phyloP scores from a whole-genome alignment of 2,113 vertebrate species.

The Podarcis raffonei region DNA sequence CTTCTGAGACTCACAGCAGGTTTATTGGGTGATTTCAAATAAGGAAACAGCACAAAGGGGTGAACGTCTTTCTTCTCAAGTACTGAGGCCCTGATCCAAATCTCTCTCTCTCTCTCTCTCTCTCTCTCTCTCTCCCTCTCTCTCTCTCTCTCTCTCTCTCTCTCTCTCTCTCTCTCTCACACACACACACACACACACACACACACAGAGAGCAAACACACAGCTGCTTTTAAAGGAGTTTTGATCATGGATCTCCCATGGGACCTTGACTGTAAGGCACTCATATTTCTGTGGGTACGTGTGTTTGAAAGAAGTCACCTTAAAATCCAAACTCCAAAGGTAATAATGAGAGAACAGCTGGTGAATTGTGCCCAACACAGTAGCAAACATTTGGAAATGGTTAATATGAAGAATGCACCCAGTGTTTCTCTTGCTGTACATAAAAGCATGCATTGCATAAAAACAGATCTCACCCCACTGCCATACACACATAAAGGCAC shows the following conservation, averaged over 20 bases:
- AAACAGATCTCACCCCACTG: slow-evolving; percentile 9
- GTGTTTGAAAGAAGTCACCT: neutral
- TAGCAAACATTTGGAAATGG: slow-evolving; percentile 64
- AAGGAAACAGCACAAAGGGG: too few relatives aligned
- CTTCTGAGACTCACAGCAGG: too few relatives aligned
- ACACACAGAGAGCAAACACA: too few relatives aligned
- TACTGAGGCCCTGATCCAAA: too few relatives aligned
- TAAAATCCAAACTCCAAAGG: slow-evolving; percentile 41
- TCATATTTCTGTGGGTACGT: neutral
- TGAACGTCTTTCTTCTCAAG: too few relatives aligned
- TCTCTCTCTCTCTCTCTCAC: too few relatives aligned
- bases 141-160: too few relatives aligned
- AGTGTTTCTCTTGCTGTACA: slow-evolving; percentile 26
- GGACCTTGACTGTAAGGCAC: neutral
- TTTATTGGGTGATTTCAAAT: too few relatives aligned
- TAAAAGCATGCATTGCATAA: slow-evolving; percentile 30
- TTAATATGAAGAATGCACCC: slow-evolving; percentile 48
- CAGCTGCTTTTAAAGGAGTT: neutral
- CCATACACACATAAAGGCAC: slow-evolving; percentile 38
- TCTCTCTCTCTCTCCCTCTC: too few relatives aligned
- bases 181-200: too few relatives aligned
- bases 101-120: too few relatives aligned
- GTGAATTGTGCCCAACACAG: slow-evolving; percentile 47
- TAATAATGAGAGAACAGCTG: slow-evolving; percentile 40
- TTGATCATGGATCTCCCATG: neutral